A percentile compares a stretch with the other conserved stretches of the same genome.
phyloP scores from a whole-genome alignment of 2,113 vertebrate species.

The Notarius quadriscutis region DNA sequence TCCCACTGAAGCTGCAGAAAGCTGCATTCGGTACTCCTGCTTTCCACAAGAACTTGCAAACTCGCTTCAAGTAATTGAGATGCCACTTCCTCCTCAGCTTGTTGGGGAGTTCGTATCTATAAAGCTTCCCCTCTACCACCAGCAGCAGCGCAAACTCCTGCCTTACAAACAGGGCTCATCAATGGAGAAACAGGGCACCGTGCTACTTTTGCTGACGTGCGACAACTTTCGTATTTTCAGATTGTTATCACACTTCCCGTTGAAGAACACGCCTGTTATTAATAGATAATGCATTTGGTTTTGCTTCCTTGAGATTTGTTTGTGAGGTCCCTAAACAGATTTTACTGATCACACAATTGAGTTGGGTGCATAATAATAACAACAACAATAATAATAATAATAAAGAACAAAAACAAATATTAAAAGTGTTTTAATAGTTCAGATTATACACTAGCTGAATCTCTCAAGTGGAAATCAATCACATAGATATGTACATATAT shows the following conservation, averaged over 20 bases:
- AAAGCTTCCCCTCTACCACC: constrained; percentile 11
- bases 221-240: constrained; percentile 50
- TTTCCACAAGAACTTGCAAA: constrained; percentile 34
- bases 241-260: constrained; percentile 53
- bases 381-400: neutral
- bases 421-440: neutral
- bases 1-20: constrained; percentile 32
- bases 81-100: constrained; percentile 55
- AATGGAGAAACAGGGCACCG: constrained; percentile 27
- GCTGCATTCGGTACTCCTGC: constrained; percentile 27
- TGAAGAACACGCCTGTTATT: constrained; percentile 50
- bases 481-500: neutral
- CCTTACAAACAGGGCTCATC: constrained; percentile 31
- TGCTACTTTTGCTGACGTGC: constrained; percentile 43
- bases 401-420: neutral
- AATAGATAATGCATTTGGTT: constrained; percentile 40
- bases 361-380: neutral
- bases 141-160: constrained; percentile 29
- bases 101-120: constrained; percentile 46
- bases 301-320: constrained; percentile 25
- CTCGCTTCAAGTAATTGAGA: constrained; percentile 41
- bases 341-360: constrained; percentile 12
- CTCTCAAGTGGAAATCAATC: neutral
- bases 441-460: neutral
- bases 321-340: neutral